Evolutionary conservation across 2,888 invertebrate genomes (phyloP), one percentile per base, ranked within the genome.

Genomic region (Orthonychiurus folsomi): DNA sequence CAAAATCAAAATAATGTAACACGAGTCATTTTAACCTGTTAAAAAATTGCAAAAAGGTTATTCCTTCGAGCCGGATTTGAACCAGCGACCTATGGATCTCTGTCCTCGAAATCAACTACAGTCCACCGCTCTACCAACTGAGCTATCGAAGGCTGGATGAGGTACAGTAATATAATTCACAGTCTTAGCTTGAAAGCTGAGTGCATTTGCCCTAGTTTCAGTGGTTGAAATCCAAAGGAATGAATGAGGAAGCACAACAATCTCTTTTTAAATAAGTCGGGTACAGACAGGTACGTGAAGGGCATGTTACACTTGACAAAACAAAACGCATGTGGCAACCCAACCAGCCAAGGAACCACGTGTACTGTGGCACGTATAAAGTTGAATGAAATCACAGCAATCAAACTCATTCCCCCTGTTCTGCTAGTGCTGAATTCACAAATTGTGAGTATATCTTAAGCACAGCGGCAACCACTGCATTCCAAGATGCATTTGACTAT

Each of bases 11-110:
- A n/a, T n/a, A n/a, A n/a, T n/a, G n/a, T n/a, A 37, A 37, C 37
- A 37, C 9, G 15, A 37, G 15, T 37, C 9, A 37, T 5, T 37
- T 9, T 37, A 37, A 37, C 15, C 15, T 5, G 15, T 37, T 15
- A 37, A 37, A 37, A 37, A 37, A 37, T 5, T 37, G 37, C 37
- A 37, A 37, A 37, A 37, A 37, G 15, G 37, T 37, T 48, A 56
- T 61, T 74, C 74, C 73, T 70, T 70, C 73, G 74, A 70, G 71
- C 73, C 73, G 73, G 73, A 74, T 73, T 73, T 71, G 73, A 73
- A 74, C 73, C 73, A 74, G 73, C 71, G 73, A 72, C 73, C 73
- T 73, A 73, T 73, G 73, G 73, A 73, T 73, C 24, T 69, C 73
- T 64, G 62, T 20, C 3, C 73, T 52, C n/a, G 37, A 52, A 74